A percentile compares a stretch with the other conserved stretches of the same genome.
Conservation (phyloP, 64 coral and sea anemone genomes). For the Pocillopora verrucosa region DNA sequence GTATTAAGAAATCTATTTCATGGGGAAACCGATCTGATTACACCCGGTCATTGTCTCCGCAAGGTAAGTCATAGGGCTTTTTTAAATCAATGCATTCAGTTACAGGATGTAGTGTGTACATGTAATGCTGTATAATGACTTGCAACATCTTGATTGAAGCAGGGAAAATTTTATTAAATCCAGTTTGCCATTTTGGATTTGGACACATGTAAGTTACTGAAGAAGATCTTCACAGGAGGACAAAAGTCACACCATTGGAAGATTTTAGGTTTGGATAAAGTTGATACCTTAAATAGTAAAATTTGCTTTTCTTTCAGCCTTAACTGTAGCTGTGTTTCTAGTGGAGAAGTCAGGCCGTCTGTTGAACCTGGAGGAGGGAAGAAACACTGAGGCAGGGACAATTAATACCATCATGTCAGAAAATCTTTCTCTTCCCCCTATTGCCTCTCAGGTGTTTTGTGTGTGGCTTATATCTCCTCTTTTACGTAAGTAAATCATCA, state of each 20-base stretch:
- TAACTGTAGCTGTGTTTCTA: slow-evolving; percentile 90
- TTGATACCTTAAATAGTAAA: neutral
- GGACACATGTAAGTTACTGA: too few relatives aligned
- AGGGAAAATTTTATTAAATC: too few relatives aligned
- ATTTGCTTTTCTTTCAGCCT: slow-evolving; percentile 55
- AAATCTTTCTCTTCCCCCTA: slow-evolving; percentile 69
- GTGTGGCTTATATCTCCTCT: slow-evolving; percentile 96
- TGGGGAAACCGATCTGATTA: slow-evolving; percentile 17
- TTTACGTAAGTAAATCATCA: slow-evolving; percentile 54
- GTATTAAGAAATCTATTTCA: slow-evolving; percentile 26
- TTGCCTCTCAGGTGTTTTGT: slow-evolving; percentile 76
- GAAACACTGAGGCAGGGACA: slow-evolving; percentile 79
- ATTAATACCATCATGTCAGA: slow-evolving; percentile 95
- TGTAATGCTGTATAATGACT: too few relatives aligned
- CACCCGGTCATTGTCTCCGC: slow-evolving; percentile 24
- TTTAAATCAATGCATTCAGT: neutral
- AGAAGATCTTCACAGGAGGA: neutral
- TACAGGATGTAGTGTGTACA: neutral
- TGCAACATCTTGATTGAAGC: too few relatives aligned
- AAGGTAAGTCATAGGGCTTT: slow-evolving; percentile 33
- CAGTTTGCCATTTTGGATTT: too few relatives aligned
- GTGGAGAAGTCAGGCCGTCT: slow-evolving; percentile 88
- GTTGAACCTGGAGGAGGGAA: slow-evolving; percentile 86
- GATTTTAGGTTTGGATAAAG: neutral
- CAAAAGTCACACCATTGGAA: neutral